Percentiles rank a stretch among this genome's conserved stretches.
phyloP scores from a whole-genome alignment of 2,888 invertebrate genomes.

The Agonum fuliginosum region DNA sequence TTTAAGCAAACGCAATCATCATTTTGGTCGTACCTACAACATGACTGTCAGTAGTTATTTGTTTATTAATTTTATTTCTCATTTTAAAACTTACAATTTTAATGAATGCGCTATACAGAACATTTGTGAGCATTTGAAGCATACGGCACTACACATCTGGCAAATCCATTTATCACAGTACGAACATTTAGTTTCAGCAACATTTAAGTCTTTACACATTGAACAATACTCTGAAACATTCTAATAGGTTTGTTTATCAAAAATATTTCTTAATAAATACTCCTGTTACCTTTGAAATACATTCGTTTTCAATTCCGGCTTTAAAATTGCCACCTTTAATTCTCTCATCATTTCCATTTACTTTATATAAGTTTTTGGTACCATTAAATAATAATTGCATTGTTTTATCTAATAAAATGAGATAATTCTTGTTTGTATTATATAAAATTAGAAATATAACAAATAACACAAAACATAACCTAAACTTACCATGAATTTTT shows the following conservation, averaged over 20 bases:
- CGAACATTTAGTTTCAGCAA: constrained; percentile 40
- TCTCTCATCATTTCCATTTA: constrained; percentile 29
- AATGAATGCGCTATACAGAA: constrained; percentile 47
- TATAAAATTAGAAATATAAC: constrained; percentile 30
- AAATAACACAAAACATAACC: constrained; percentile 60
- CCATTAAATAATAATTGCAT: constrained; percentile 62
- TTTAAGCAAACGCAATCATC: constrained; percentile 38
- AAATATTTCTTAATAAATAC: constrained; percentile 5
- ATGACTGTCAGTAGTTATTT: constrained; percentile 9
- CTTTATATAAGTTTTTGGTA: constrained; percentile 59
- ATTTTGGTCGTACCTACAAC: constrained; percentile 44
- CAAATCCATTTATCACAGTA: constrained; percentile 52
- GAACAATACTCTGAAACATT: constrained; percentile 52
- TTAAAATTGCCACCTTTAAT: neutral
- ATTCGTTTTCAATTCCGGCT: constrained; percentile 36
- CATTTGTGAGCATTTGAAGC: constrained; percentile 33
- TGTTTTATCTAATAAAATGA: constrained; percentile 62
- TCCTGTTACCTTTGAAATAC: constrained; percentile 32
- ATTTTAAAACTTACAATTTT: constrained; percentile 55
- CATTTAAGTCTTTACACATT: constrained; percentile 43
- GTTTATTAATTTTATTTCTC: constrained; percentile 18
- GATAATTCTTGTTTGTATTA: neutral
- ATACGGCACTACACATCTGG: constrained; percentile 30
- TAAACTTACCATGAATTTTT: constrained; percentile 63
- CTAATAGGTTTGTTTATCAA: constrained; percentile 35